Evolutionary conservation across 2,113 vertebrate genomes (phyloP), one percentile per base, ranked within the genome.

Genomic region (Epinephelus lanceolatus): DNA sequence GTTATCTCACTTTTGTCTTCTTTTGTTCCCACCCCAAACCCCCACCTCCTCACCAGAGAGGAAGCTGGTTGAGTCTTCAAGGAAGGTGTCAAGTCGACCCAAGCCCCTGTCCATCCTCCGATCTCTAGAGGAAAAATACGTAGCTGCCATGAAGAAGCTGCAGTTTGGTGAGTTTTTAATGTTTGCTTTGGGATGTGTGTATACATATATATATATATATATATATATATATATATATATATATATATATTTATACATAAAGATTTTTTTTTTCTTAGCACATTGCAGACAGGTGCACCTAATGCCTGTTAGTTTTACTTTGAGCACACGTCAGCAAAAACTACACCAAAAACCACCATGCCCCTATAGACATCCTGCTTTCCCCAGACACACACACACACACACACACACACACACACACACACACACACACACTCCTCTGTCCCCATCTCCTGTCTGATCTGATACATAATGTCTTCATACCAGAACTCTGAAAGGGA

Each of bases 71-170:
- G 98, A 99, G 89, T 98, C 94, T 60, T 98, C 96, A 9, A 98
- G 94, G 94, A 99, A 98, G 92, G 93, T 91, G 17, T 87, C 96
- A 14, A 93, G 94, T 89, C 96, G 98, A 81, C 96, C 97, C n/a
- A 99, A 99, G 86, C 97, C 98, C 25, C 93, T 97, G 85, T 97
- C 97, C 84, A 90, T 99, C 80, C 96, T 98, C 66, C 96, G 97
- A 59, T 99, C 98, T 65, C 93, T 99, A 69, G 98, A 99, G 95
- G 98, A 99, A 86, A 99, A 98, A 88, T 99, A 97, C 67, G 98
- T 98, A 14, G 97, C 96, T 80, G 96, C 97, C 84, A 98, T 99
- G 98, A 99, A 97, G 94, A 99, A 99, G 88, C 96, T 99, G 45
- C 98, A 99, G 80, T 99, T 99, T 76, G 98, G 98, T 99, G 94